phyloP scores from a whole-genome alignment of 2,113 vertebrate genomes.

The Trichechus manatus region DNA sequence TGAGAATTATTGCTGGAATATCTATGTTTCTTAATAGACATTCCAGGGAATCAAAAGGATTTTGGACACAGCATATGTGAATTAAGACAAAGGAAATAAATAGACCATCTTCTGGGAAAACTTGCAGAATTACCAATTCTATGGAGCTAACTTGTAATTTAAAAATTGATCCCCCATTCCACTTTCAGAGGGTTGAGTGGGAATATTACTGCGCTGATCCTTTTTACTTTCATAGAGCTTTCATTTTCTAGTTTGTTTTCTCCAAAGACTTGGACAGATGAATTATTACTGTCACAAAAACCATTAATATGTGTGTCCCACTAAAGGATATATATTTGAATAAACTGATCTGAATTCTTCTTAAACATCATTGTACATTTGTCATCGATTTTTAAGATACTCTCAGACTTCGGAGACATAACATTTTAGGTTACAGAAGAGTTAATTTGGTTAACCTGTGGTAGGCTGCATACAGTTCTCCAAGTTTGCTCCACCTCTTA shows the following conservation, averaged over 20 bases:
- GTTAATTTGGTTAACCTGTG: neutral
- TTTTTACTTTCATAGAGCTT: constrained; percentile 23
- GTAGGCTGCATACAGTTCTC: neutral
- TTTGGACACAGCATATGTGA: neutral
- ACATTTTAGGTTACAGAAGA: neutral
- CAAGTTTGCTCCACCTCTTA: neutral
- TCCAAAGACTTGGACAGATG: neutral
- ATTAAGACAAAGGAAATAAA: neutral
- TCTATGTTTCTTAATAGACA: neutral
- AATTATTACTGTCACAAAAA: constrained; percentile 30
- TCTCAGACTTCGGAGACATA: neutral
- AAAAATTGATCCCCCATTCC: neutral
- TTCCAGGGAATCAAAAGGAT: neutral
- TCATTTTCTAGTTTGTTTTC: constrained; percentile 25
- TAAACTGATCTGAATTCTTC: neutral
- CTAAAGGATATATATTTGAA: neutral
- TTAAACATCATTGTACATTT: neutral
- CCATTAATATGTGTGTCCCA: neutral
- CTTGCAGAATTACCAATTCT: neutral
- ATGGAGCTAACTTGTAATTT: neutral
- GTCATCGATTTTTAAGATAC: neutral
- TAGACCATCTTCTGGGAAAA: constrained; percentile 9
- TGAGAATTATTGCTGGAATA: neutral
- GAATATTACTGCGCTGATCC: neutral
- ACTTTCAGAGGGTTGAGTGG: neutral